Base-by-base conservation (phyloP, 2,888 invertebrate species). In the Ornithoptera priamus region DNA sequence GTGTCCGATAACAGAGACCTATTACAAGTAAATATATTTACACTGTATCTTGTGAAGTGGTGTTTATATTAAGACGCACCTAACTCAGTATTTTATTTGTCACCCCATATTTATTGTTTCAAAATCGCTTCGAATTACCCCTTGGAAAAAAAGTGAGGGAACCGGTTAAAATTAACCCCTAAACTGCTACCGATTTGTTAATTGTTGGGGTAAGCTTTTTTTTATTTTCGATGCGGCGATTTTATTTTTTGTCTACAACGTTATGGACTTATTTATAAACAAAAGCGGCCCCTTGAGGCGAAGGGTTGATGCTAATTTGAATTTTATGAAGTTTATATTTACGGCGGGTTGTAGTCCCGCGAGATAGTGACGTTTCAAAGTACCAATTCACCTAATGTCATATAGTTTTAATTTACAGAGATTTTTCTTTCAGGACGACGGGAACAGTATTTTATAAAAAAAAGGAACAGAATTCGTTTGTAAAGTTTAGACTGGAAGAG, bases 311-410 rank as follows among this genome's bases (percentile, higher is more conserved):
- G 87, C 86, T 89, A 88, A 92, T 92, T 91, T 88, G 86, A 89
- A 90, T 89, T 92, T 92, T 91, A 90, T 85, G 87, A 83, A 85
- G 82, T 88, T 86, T 88, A 87, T 90, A 90, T 92, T 90, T 85
- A 82, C 78, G 76, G 75, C 78, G 76, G 83, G 86, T 85, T 80
- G 73, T 62, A 77, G 74, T 85, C 89, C 80, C 85, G 36, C 46
- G 82, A 72, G 89, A 82, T 76, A 71, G 18, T 22, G 15, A 71
- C 62, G 78, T 78, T 72, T 73, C 39, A 74, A 73, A 76, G 77
- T 73, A 71, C 72, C 78, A 75, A 81, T 80, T 81, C 18, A 53
- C 7, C 10, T 10, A 39, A 39, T 50, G 50, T 50, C 50, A 2
- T 5, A 18, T 50, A 18, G 50, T 50, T 17, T 17, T 50, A 50